Evolutionary conservation across 1,140 invertebrate species (phyloP).

Genomic region (Conus betulinus): DNA sequence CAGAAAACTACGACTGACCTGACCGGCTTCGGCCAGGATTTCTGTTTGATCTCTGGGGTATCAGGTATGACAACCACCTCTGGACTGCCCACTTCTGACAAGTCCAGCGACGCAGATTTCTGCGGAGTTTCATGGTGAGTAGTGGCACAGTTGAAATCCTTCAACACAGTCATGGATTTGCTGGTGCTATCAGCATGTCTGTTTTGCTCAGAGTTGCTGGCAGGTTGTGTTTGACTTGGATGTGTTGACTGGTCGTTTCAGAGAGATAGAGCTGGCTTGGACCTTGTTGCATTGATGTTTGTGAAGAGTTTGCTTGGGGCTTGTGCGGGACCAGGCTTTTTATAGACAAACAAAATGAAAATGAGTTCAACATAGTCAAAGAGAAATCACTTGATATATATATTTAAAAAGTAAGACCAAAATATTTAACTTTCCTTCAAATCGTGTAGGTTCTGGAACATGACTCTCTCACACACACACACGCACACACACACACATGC

Average conservation of each 20-base stretch:
- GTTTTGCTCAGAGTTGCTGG: not conserved
- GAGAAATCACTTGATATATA: too few species aligned
- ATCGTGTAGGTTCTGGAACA: too few species aligned
- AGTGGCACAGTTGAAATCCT: not conserved
- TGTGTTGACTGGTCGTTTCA: not conserved
- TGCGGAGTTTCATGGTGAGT: constrained; percentile 4
- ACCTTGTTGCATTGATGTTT: not conserved
- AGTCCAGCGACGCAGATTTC: not conserved
- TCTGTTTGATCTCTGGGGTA: constrained; percentile 46
- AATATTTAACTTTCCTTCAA: too few species aligned
- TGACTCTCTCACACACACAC: too few species aligned
- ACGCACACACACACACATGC: too few species aligned
- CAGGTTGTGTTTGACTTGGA: not conserved
- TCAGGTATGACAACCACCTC: constrained; percentile 51
- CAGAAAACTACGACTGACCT: constrained; percentile 51
- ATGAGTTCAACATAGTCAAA: too few species aligned
- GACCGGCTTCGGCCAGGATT: constrained; percentile 29
- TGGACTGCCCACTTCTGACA: not conserved
- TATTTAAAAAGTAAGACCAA: too few species aligned
- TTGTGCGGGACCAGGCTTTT: not conserved
- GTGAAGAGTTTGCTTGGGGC: constrained; percentile 31
- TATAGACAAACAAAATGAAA: not conserved
- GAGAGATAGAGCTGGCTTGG: not conserved
- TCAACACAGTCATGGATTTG: not conserved
- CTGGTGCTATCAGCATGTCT: not conserved